A percentile compares a stretch with the other conserved stretches of the same genome.
Conservation (phyloP, 1,140 invertebrate genomes). For the Diprion similis region DNA sequence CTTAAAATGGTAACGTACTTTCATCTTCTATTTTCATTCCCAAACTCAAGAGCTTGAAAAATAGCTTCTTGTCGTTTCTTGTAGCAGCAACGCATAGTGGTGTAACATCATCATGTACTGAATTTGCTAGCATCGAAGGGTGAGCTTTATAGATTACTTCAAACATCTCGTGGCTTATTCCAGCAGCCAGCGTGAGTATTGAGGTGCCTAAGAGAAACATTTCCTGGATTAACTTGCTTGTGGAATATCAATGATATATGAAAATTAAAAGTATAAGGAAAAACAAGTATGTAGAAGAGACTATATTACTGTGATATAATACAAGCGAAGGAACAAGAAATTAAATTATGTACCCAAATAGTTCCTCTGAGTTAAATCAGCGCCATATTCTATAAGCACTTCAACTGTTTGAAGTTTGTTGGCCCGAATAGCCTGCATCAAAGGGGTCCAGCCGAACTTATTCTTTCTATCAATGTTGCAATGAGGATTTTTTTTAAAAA, state of each 20-base stretch:
- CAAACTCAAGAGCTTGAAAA: slow-evolving; percentile 44
- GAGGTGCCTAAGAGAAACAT: slow-evolving; percentile 43
- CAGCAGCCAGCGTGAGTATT: slow-evolving; percentile 46
- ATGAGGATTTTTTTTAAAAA: slow-evolving; percentile 36
- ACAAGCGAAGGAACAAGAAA: slow-evolving; percentile 14
- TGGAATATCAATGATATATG: background rate
- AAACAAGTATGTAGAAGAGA: slow-evolving; percentile 8
- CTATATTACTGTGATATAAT: slow-evolving; percentile 9
- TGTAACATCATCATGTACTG: slow-evolving; percentile 47
- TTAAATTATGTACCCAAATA: slow-evolving; percentile 53
- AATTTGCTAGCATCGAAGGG: slow-evolving; percentile 40
- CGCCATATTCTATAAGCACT: slow-evolving; percentile 51
- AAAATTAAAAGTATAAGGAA: slow-evolving; percentile 9
- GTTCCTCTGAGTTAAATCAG: slow-evolving; percentile 53
- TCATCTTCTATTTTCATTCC: slow-evolving; percentile 37
- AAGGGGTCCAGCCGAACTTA: slow-evolving; percentile 62
- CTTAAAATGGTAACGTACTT: slow-evolving; percentile 33
- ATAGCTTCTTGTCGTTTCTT: slow-evolving; percentile 50
- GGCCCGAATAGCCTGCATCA: slow-evolving; percentile 63
- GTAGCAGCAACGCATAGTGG: slow-evolving; percentile 54
- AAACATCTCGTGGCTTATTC: slow-evolving; percentile 47
- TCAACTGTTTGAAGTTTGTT: slow-evolving; percentile 54
- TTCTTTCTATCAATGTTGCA: slow-evolving; percentile 54
- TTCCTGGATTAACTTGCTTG: background rate
- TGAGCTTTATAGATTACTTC: slow-evolving; percentile 43